Evolutionary conservation across 2,113 vertebrate genomes (phyloP), one percentile per base, ranked within the genome.

Genomic region (Brachyistius frenatus): DNA sequence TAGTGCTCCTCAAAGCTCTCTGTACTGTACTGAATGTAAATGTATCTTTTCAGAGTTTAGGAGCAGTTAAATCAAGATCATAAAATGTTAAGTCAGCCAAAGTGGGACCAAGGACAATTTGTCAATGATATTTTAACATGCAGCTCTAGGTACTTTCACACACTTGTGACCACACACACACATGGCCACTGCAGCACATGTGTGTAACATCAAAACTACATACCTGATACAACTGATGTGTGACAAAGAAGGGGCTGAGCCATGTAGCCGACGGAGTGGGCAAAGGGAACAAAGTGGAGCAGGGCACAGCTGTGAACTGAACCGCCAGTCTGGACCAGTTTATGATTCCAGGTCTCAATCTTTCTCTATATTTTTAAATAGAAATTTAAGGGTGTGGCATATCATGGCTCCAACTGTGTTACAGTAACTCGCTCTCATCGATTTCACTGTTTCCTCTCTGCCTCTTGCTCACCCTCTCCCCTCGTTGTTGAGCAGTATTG

Each of bases 181-280:
- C 86, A 89, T 66, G 80, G 44, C 52, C 49, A 15, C 67, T 66
- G 76, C 73, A 52, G 80, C 66, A 83, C 74, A 89, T 86, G 90
- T 73, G 89, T 91, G 88, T 83, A 79, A 73, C 41, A 44, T 76
- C 82, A 83, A 62, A 71, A 14, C 52, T 46, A 44, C 35, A 67
- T 64, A 56, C 16, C 23, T 67, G 5, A 23, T 66, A 56, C 35
- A 39, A 15, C 36, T 64, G 63, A 61, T 79, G 80, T 73, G 49
- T 73, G 65, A 71, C 66, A 67, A 63, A 35, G 76, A 82, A 76
- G 80, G 89, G 64, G 86, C 63, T 92, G 90, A 80, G 88, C 85
- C 91, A 86, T 35, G 76, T 4, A 15, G 75, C 86, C 86, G 81
- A 84, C 80, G 66, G 56, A 63, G 36, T 41, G 70, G 52, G 67